phyloP scores from a whole-genome alignment of 2,888 invertebrate genomes.

The Pheosia gnoma region DNA sequence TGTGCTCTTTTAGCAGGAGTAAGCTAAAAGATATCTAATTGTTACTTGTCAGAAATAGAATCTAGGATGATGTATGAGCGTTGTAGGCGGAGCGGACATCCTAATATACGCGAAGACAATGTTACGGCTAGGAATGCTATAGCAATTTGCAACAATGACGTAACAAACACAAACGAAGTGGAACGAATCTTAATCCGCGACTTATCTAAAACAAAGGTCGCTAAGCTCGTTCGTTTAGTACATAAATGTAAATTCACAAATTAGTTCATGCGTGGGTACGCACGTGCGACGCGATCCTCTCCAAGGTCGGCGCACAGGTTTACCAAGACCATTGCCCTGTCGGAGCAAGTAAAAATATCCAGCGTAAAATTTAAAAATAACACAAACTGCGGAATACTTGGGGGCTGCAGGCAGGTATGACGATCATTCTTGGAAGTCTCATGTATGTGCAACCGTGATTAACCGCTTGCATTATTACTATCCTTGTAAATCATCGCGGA shows the following conservation, averaged over 20 bases:
- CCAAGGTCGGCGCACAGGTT: conserved; percentile 60
- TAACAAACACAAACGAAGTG: conserved; percentile 46
- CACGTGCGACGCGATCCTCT: conserved; percentile 29
- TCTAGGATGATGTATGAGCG: conserved; percentile 51
- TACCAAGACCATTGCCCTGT: conserved; percentile 55
- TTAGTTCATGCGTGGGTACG: conserved; percentile 28
- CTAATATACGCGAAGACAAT: conserved; percentile 75
- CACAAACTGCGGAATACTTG: conserved; percentile 41
- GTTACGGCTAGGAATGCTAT: conserved; percentile 64
- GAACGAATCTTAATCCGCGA: conserved; percentile 32
- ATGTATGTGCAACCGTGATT: conserved; percentile 38
- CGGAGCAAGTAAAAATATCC: conserved; percentile 54
- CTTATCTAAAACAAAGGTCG: conserved; percentile 19
- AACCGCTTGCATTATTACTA: conserved; percentile 41
- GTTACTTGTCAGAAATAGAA: conserved; percentile 32
- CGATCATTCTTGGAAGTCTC: conserved; percentile 42
- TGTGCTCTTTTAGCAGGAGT: conserved; percentile 16
- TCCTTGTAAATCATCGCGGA: conserved; percentile 43
- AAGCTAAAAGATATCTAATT: conserved; percentile 27
- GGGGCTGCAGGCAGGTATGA: conserved; percentile 29
- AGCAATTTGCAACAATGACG: conserved; percentile 72
- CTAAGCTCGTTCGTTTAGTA: conserved; percentile 18
- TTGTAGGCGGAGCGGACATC: conserved; percentile 75
- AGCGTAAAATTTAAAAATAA: conserved; percentile 57
- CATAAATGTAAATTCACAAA: conserved; percentile 18